phyloP scores from a whole-genome alignment of 1,140 invertebrate genomes.

The Drosophila leontia region DNA sequence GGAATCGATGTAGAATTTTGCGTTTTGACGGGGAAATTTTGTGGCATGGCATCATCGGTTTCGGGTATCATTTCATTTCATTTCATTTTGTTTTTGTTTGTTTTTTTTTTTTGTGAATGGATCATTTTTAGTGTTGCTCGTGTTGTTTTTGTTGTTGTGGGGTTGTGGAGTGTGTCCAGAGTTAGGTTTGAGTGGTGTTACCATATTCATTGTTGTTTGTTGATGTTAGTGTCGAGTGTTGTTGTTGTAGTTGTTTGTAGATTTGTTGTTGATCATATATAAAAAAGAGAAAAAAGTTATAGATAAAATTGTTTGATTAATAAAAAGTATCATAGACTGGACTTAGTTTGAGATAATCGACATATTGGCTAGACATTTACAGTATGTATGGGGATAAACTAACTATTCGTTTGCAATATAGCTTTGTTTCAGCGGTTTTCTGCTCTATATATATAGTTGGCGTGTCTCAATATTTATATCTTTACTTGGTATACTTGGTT shows the following conservation, averaged over 20 bases:
- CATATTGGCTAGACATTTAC: conserved; percentile 37
- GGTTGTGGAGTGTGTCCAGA: conserved; percentile 38
- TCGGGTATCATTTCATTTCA: conserved; percentile 44
- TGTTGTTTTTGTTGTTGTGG: conserved; percentile 55
- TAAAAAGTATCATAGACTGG: conserved; percentile 60
- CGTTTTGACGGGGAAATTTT: conserved; percentile 43
- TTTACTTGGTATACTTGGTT: conserved; percentile 4
- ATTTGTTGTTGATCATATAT: conserved; percentile 65
- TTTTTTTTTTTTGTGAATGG: conserved; percentile 65
- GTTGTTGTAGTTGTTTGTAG: conserved; percentile 56
- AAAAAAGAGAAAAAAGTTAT: conserved; percentile 80
- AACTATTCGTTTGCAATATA: conserved; percentile 45
- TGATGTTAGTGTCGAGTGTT: conserved; percentile 53
- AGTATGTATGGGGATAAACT: conserved; percentile 31
- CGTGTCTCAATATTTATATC: conserved; percentile 21
- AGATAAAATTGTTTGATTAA: conserved; percentile 75
- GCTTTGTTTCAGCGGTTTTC: conserved; percentile 34
- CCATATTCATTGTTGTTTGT: conserved; percentile 63
- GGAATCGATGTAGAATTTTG: conserved; percentile 43
- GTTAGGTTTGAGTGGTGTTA: conserved; percentile 46
- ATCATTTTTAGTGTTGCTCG: conserved; percentile 81
- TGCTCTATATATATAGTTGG: conserved; percentile 41
- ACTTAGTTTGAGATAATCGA: conserved; percentile 39
- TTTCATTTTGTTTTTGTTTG: conserved; percentile 30
- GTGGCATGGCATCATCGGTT: conserved; percentile 55